These are phyloP conservation scores for Dendrocincla tyrannina DNA, from an alignment of 2,797 vertebrate genomes.

Conservation along the genomic window DNA sequence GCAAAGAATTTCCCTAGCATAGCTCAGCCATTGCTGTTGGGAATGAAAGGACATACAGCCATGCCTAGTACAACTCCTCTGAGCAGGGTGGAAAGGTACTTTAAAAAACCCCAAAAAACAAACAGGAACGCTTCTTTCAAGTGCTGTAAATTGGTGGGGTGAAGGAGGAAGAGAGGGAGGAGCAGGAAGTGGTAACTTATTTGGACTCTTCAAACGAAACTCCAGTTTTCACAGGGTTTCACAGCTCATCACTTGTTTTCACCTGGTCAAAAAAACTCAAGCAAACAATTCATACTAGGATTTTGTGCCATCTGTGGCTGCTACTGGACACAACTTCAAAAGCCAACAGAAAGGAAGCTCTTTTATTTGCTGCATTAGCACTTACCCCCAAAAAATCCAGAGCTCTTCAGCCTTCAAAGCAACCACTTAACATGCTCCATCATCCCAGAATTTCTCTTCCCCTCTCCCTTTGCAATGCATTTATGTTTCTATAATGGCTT, in stretches of 20 bases:
- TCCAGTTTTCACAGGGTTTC: not conserved
- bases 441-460: not conserved
- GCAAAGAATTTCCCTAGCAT: not conserved
- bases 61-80: not conserved
- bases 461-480: not conserved
- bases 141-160: not conserved
- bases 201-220: constrained; percentile 5
- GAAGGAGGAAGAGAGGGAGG: constrained; percentile 8
- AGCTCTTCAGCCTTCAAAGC: not conserved
- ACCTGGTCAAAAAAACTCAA: not conserved
- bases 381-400: not conserved
- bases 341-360: not conserved
- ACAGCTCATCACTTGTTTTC: not conserved
- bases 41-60: not conserved
- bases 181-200: constrained; percentile 35
- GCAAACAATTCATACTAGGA: not conserved
- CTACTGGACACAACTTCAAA: not conserved
- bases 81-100: not conserved
- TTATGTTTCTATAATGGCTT: not conserved
- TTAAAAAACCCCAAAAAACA: not conserved
- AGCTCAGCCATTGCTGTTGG: not conserved
- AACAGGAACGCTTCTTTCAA: not conserved
- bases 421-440: not conserved
- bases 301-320: not conserved
- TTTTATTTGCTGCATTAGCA: not conserved